Evolutionary conservation across 2,113 vertebrate genomes (phyloP), one percentile per base, ranked within the genome.

Genomic region (Muscicapa adusta): DNA sequence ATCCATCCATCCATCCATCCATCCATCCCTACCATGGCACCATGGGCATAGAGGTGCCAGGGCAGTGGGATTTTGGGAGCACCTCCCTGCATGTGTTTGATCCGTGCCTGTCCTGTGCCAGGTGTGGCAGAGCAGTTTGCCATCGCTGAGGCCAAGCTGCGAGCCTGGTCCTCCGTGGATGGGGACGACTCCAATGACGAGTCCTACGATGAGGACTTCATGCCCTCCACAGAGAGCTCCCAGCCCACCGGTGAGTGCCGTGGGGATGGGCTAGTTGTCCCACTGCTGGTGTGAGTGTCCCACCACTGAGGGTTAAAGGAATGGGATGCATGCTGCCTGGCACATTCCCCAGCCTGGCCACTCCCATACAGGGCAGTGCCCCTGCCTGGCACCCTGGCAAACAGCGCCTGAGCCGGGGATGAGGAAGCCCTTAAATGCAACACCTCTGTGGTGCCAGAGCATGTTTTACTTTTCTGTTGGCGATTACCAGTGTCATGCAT

Each of bases 141-240:
- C 89, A 99, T 99, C 0, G 99, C 99, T 0, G 99, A 99, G 97
- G 99, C 99, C 66, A 99, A 99, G 95, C 98, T 99, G 94, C 98
- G 99, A 54, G 99, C 99, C 68, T 99, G 99, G 99, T 99, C 99
- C 56, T 99, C 99, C 0, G 97, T 99, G 92, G 99, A 99, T 2
- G 99, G 99, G 0, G 99, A 99, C 0, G 99, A 99, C 88, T 99
- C 99, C 74, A 99, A 99, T 0, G 99, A 99, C 0, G 99, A 99
- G 80, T 99, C 99, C 73, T 99, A 99, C 0, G 99, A 99, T 0
- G 99, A 99, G 89, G 99, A 99, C 92, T 99, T 99, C 79, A 66
- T 97, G 85, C 98, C 98, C 62, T 97, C 98, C 80, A 98, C 98
- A 7, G 99, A 99, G 77, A 97, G 98, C 82, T 93, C 96, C 58